Evolutionary conservation across 2,797 vertebrate species (phyloP).

Genomic region (Rhinophrynus dorsalis): DNA sequence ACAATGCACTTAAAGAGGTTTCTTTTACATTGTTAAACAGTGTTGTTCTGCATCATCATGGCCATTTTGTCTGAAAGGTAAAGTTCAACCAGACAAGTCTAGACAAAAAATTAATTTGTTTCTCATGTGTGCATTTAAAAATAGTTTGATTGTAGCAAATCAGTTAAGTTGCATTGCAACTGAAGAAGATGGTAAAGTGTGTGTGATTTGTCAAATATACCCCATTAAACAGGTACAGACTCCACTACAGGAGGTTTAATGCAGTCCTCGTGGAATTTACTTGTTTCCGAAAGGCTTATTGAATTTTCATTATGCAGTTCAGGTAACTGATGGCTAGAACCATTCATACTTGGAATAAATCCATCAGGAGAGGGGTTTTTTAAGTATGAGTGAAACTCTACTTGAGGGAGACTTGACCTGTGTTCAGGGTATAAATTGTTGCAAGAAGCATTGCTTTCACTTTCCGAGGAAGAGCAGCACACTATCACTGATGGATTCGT

Average conservation of each 20-base stretch:
- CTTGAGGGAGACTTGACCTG: conserved; percentile 71
- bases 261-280: conserved; percentile 82
- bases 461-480: conserved; percentile 80
- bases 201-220: conserved; percentile 3
- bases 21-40: conserved; percentile 67
- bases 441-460: conserved; percentile 72
- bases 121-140: conserved; percentile 54
- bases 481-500: conserved; percentile 77
- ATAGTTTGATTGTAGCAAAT: conserved; percentile 62
- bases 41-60: conserved; percentile 68
- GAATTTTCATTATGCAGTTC: conserved; percentile 79
- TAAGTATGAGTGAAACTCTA: conserved; percentile 89
- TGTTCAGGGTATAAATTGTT: conserved; percentile 77
- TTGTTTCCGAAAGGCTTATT: conserved; percentile 80
- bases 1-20: conserved; percentile 57
- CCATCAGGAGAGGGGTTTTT: conserved; percentile 85
- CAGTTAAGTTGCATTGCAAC: conserved; percentile 52
- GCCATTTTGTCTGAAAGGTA: conserved; percentile 58
- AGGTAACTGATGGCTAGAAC: conserved; percentile 66
- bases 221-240: conserved; percentile 85
- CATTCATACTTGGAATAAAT: conserved; percentile 76
- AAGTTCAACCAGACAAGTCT: conserved; percentile 58
- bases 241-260: conserved; percentile 88
- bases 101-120: conserved; percentile 55
- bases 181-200: conserved; percentile 7